These are phyloP conservation scores for Solenodon paradoxus DNA, from an alignment of 2,113 vertebrate genomes.

Conservation along the genomic window DNA sequence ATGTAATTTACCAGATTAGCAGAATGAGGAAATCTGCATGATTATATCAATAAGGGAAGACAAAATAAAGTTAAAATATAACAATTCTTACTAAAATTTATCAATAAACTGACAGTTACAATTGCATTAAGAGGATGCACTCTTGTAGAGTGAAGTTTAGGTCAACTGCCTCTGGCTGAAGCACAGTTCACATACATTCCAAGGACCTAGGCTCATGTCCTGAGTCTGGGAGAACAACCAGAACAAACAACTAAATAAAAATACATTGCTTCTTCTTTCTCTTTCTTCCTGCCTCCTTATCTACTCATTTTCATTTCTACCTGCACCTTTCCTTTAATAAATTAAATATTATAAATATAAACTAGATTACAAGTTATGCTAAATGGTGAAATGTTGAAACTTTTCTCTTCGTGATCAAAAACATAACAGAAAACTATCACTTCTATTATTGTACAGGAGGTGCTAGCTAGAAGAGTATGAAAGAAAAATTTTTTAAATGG, in stretches of 20 bases:
- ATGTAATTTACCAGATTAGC: neutral
- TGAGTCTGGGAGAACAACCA: too few relatives aligned
- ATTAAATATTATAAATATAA: neutral
- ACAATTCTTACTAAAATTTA: neutral
- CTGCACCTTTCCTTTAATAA: too few relatives aligned
- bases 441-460: neutral
- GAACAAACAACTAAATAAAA: too few relatives aligned
- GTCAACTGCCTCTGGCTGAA: too few relatives aligned
- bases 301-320: too few relatives aligned
- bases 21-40: neutral
- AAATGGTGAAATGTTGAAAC: neutral
- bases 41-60: neutral
- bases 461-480: neutral
- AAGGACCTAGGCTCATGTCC: too few relatives aligned
- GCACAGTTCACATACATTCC: too few relatives aligned
- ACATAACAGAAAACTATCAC: neutral
- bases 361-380: neutral
- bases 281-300: too few relatives aligned
- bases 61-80: neutral
- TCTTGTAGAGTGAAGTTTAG: too few relatives aligned
- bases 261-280: too few relatives aligned
- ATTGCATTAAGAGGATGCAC: neutral
- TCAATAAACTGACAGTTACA: neutral
- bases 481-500: neutral
- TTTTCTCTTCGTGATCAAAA: neutral